A percentile compares a stretch with the other conserved stretches of the same genome.
phyloP scores from a whole-genome alignment of 2,888 invertebrate genomes.

The Agriopis aurantiaria region DNA sequence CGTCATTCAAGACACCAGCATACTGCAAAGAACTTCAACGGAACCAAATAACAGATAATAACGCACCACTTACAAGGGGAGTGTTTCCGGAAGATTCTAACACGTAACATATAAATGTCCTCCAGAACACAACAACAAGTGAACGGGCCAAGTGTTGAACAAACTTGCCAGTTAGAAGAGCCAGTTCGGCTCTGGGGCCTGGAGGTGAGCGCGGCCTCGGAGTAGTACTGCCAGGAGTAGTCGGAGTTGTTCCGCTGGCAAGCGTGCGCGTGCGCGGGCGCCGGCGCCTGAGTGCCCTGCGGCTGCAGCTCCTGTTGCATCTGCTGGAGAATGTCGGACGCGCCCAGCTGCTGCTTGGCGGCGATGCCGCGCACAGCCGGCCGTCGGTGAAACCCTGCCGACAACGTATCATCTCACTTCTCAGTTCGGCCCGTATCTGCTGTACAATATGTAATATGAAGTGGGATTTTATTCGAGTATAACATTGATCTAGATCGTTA shows the following conservation, averaged over 20 bases:
- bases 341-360: slow-evolving; percentile 92
- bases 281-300: slow-evolving; percentile 60
- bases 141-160: background rate
- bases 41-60: background rate
- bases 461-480: no score
- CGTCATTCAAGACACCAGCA: background rate
- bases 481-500: no score
- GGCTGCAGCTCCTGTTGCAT: slow-evolving; percentile 90
- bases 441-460: no score
- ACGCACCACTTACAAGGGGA: no score
- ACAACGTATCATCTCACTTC: background rate
- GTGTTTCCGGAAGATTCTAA: background rate
- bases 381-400: slow-evolving; percentile 90
- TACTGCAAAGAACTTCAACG: background rate
- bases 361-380: slow-evolving; percentile 94
- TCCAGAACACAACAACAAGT: background rate
- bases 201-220: slow-evolving; percentile 84
- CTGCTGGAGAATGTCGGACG: slow-evolving; percentile 93
- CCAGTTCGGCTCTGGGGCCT: slow-evolving; percentile 77
- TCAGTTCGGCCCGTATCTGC: background rate
- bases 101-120: background rate
- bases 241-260: slow-evolving; percentile 74
- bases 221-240: slow-evolving; percentile 89
- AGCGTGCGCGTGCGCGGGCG: slow-evolving; percentile 70
- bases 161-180: slow-evolving; percentile 71